Evolutionary conservation across 2,888 invertebrate genomes (phyloP), one percentile per base, ranked within the genome.

Genomic region (Blastobasis lacticolella): DNA sequence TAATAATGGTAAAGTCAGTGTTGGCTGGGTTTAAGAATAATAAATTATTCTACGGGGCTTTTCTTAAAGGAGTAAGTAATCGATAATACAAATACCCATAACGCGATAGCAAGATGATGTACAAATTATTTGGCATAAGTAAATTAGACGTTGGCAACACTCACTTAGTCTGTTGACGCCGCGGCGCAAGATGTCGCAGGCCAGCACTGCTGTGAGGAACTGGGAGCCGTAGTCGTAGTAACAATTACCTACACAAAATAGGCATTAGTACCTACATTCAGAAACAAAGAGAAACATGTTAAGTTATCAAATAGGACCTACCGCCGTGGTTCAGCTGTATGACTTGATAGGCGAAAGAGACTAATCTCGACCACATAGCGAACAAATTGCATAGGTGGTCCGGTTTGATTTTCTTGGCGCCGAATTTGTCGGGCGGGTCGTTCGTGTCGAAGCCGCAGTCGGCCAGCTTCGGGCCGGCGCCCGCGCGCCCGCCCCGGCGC

Each of bases 141-240:
- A 23, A 23, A 23, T 23, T 23, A 23, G 23, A 23, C 23, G 23
- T 23, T 10, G 9, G 9, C 23, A 37, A 41, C 43, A 78, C 87
- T 78, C 66, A 87, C 87, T 82, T 73, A 88, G 78, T 65, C 61
- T 73, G 59, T 63, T 74, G 50, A 86, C 62, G n/a, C 85, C 79
- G 58, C 71, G 68, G 5, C 85, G 72, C 43, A 88, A 58, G n/a
- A 83, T 74, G 54, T 88, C 87, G 56, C 79, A 86, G 47, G 78
- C 78, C 10, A 88, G 64, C 44, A 88, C 79, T 1, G 81, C 86
- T 5, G 81, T 80, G 58, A 86, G 54, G 43, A 88, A 68, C 59
- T 87, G 87, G 7, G 81, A 78, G 48, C 85, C 81, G 54, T 78
- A 86, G 57, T 87, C 85, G 58, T 73, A 73, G 57, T 82, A 87